phyloP scores from a whole-genome alignment of 2,888 invertebrate genomes.

The Epinotia ramella region DNA sequence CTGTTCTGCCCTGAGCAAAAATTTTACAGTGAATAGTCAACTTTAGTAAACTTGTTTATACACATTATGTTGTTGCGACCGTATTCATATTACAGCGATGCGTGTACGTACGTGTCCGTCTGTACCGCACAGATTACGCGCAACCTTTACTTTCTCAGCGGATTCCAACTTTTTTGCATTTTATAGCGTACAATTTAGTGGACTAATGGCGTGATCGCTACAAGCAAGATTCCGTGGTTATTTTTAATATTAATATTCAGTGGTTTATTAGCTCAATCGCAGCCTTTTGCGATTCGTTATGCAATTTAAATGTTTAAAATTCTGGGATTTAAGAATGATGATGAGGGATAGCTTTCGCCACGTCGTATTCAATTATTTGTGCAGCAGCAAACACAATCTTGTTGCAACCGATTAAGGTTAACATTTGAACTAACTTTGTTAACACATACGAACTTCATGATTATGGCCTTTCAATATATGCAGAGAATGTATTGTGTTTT shows the following conservation, averaged over 20 bases:
- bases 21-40: conserved; percentile 14
- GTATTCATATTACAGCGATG: conserved; percentile 49
- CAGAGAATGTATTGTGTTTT: conserved; percentile 21
- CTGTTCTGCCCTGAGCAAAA: background rate
- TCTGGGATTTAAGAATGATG: conserved; percentile 28
- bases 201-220: conserved; percentile 69
- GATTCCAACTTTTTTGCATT: conserved; percentile 71
- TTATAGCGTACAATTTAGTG: conserved; percentile 73
- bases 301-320: conserved; percentile 45
- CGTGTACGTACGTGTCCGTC: conserved; percentile 50
- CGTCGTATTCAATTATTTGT: background rate
- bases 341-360: background rate
- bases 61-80: conserved; percentile 43
- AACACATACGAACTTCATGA: background rate
- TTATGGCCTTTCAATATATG: conserved; percentile 13
- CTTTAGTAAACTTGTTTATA: conserved; percentile 35
- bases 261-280: conserved; percentile 57
- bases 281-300: conserved; percentile 52
- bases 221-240: conserved; percentile 60
- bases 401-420: background rate
- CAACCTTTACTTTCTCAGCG: conserved; percentile 52
- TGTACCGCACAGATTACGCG: conserved; percentile 51
- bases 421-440: background rate
- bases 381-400: background rate
- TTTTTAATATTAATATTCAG: conserved; percentile 59